Conservation (phyloP, 2,888 invertebrate genomes). For the Netelia virgata region DNA sequence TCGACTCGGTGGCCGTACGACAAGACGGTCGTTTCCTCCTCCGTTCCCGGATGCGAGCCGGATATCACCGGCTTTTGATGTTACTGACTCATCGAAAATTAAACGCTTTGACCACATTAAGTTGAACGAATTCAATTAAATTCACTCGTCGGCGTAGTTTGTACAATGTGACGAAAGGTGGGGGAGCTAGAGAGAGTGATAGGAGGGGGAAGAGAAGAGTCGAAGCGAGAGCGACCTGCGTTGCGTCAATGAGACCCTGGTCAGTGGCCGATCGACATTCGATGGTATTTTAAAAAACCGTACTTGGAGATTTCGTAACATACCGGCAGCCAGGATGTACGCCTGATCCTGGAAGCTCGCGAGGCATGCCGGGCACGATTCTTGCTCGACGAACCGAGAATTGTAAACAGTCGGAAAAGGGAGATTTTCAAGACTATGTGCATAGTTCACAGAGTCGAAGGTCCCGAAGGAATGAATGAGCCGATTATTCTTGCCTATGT, state of each 20-base stretch:
- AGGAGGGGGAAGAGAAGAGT: conserved; percentile 40
- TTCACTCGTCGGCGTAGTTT: not conserved
- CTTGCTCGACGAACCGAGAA: conserved; percentile 67
- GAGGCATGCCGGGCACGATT: conserved; percentile 80
- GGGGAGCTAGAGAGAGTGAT: not conserved
- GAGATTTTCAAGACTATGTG: not conserved
- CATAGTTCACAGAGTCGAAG: not conserved
- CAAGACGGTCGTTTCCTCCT: conserved; percentile 46
- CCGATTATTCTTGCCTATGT: not conserved
- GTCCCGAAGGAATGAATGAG: not conserved
- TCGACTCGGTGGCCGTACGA: too few species aligned
- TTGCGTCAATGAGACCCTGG: conserved; percentile 59
- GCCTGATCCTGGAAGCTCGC: conserved; percentile 81
- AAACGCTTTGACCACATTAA: conserved; percentile 63
- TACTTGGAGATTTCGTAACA: conserved; percentile 8
- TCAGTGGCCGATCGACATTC: conserved; percentile 68
- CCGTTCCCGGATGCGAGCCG: conserved; percentile 76
- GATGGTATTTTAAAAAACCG: conserved; percentile 49
- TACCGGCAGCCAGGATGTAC: conserved; percentile 74
- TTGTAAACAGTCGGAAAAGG: conserved; percentile 35
- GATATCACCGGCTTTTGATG: conserved; percentile 83
- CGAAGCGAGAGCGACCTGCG: conserved; percentile 49
- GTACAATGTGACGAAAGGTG: not conserved
- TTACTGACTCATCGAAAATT: conserved; percentile 81
- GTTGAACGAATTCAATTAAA: conserved; percentile 54